These are phyloP conservation scores for Drosophila fulvimacula DNA, from an alignment of 2,888 invertebrate species.

Conservation along the genomic window DNA sequence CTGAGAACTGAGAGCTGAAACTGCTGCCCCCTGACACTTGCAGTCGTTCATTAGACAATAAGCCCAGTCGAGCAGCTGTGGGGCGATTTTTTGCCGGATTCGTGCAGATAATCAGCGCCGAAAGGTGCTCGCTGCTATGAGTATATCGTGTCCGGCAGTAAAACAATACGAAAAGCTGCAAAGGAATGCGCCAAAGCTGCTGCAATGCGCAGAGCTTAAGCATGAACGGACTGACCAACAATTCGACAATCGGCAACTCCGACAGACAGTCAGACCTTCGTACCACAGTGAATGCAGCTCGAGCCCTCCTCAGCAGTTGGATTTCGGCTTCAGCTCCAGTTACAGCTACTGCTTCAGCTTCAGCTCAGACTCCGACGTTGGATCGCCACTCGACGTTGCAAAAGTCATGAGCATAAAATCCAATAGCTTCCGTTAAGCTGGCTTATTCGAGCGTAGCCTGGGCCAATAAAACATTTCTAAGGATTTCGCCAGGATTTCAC, in stretches of 20 bases:
- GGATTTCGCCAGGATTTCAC: conserved; percentile 76
- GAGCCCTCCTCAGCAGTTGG: conserved; percentile 49
- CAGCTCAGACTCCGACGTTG: conserved; percentile 7
- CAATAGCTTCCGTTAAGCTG: conserved; percentile 82
- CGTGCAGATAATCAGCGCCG: conserved; percentile 72
- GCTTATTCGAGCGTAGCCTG: conserved; percentile 79
- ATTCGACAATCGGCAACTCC: conserved; percentile 35
- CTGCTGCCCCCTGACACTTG: conserved; percentile 29
- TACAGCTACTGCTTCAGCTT: conserved; percentile 9
- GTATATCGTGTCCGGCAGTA: conserved; percentile 31
- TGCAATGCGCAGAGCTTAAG: conserved; percentile 71
- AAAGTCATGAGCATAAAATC: conserved; percentile 82
- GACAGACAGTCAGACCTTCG: conserved; percentile 13
- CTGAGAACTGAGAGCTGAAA: conserved; percentile 11
- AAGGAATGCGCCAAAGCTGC: conserved; percentile 49
- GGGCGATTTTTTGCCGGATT: conserved; percentile 24
- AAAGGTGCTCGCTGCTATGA: conserved; percentile 38
- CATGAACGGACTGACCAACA: conserved; percentile 52
- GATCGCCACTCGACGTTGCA: conserved; percentile 58
- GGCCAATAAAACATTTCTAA: conserved; percentile 82
- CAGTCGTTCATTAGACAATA: conserved; percentile 57
- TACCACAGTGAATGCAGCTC: conserved; percentile 49
- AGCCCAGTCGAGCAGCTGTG: conserved; percentile 34
- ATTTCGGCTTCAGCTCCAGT: conserved; percentile 35
- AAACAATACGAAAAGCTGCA: conserved; percentile 64